Evolutionary conservation across 2,113 vertebrate species (phyloP), one percentile per base, ranked within the genome.

Genomic region (Pomatostomus ruficeps): DNA sequence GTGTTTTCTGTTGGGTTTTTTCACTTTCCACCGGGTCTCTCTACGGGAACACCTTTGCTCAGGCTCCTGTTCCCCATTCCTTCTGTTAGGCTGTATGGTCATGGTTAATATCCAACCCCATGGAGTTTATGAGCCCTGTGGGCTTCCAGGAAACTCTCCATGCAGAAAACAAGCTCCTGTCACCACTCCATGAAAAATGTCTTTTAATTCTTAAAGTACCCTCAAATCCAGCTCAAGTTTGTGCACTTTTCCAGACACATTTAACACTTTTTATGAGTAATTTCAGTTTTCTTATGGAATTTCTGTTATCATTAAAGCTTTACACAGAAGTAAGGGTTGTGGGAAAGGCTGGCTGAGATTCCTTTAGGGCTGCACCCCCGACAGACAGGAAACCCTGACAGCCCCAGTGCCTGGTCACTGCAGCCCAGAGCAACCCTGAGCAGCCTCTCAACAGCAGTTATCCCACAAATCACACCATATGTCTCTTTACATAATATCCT

Each of bases 201-300:
- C 16, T 42, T 46, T 38, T 23, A 59, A 45, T 86, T 81, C 68
- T 55, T 79, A 11, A 48, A 78, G 57, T 15, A 51, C 33, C 33
- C 57, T 55, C 0, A 0, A 63, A 46, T 36, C 49, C 21, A 40
- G 19, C 38, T 61, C 3, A 3, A 33, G 33, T 33, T 35, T 43
- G 28, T n/a, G 10, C 36, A 31, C 49, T 35, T 85, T 66, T 33
- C 5, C 33, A 7, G 4, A 7, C 26, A 35, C 5, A 12, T n/a
- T 66, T 68, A 36, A 33, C 59, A 43, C 10, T n/a, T 74, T 23
- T 33, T 23, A 25, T 42, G 40, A 62, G 23, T 9, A 36, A 33
- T 45, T 82, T 74, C 45, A 17, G 14, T 26, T 86, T 79, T 61
- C 75, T 40, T 35, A 24, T 15, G 62, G 66, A 61, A 49, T n/a